Evolutionary conservation across 2,888 invertebrate genomes (phyloP), one percentile per base, ranked within the genome.

Genomic region (Scelioninae gen. 1): DNA sequence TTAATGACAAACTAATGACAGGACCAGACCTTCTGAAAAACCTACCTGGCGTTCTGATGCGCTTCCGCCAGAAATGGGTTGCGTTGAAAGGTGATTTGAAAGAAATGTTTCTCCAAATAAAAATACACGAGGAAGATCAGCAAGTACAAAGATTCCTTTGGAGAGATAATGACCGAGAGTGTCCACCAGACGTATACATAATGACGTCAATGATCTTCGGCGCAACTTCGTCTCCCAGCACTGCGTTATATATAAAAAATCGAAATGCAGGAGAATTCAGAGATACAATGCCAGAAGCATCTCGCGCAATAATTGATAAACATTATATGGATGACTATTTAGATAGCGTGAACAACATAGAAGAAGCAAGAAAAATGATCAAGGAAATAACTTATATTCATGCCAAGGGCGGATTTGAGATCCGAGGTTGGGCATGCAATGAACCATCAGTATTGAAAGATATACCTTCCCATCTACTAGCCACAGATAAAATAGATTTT

Each of bases 31-130:
- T 90, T 3, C 78, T 90, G 5, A 82, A 85, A 9, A 86, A 91
- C 5, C 74, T 92, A 49, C 71, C 88, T 0, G 89, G 90, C 4
- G 88, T 92, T 0, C 55, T 92, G 2, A 55, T 90, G 75, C 87
- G 90, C 0, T 92, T 75, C 9, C 16, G 74, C 7, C 29, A 74
- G 9, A n/a, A 13, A 15, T 3, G 13, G 1, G 13, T 74, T 1
- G 74, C 53, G 0, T 43, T 74, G 9, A 23, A 5, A 85, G 82
- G 88, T 0, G 91, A 92, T 60, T 88, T 91, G 0, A 84, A 77
- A 7, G 89, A 91, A 60, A 90, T 91, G 90, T 91, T 90, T 58
- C 78, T 87, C 5, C 90, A 88, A 49, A 32, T 55, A 23, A 23
- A 23, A 4, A 23, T 23, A 1, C 23, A 23, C 4, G 23, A n/a